A percentile compares a stretch with the other conserved stretches of the same genome.
phyloP scores from a whole-genome alignment of 2,113 vertebrate species.

The Benthochromis sp. region DNA sequence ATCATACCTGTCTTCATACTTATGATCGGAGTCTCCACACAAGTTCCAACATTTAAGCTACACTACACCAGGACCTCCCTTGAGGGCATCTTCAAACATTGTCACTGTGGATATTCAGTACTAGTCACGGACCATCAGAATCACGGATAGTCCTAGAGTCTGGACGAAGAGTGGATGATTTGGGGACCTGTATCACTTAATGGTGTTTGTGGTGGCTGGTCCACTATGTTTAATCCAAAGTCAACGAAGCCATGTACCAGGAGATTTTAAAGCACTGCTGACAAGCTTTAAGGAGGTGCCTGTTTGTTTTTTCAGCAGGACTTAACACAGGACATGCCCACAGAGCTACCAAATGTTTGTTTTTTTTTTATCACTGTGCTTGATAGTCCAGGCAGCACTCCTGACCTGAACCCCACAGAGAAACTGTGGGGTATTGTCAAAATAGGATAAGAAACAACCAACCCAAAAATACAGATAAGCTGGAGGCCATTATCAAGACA shows the following conservation, averaged over 20 bases:
- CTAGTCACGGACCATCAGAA: neutral
- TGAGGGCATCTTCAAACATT: neutral
- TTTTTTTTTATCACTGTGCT: neutral
- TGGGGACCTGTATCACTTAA: neutral
- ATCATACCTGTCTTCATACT: neutral
- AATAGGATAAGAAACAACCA: neutral
- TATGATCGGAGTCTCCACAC: neutral
- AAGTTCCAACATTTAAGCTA: neutral
- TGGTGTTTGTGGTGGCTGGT: neutral
- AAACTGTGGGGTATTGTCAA: neutral
- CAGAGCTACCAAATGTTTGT: neutral
- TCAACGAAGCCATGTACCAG: neutral
- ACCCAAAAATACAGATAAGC: neutral
- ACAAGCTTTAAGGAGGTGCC: neutral
- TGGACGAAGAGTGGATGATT: neutral
- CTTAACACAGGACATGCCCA: neutral
- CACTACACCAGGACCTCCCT: neutral
- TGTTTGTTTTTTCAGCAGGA: neutral
- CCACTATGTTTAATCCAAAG: neutral
- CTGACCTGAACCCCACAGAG: neutral
- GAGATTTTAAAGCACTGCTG: neutral
- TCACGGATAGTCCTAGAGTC: neutral
- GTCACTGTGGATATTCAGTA: neutral
- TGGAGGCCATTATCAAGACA: neutral
- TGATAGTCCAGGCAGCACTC: neutral